These are phyloP conservation scores for Sylvicola fuscatus DNA, from an alignment of 2,888 invertebrate genomes.

Conservation along the genomic window DNA sequence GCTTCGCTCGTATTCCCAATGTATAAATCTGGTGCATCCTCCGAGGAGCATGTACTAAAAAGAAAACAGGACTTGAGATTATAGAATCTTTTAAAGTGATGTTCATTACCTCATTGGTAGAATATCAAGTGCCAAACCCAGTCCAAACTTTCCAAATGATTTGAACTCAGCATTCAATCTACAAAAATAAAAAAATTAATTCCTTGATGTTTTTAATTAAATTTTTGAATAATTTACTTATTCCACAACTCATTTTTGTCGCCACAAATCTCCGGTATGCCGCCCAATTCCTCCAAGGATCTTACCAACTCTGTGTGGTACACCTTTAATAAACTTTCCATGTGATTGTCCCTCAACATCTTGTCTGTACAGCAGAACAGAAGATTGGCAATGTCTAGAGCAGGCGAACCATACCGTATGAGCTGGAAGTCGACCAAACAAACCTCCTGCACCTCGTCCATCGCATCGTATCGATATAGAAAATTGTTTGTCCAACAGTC, in stretches of 20 bases:
- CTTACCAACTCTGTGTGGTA: slow-evolving; percentile 37
- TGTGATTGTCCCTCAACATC: slow-evolving; percentile 34
- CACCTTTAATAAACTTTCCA: slow-evolving; percentile 33
- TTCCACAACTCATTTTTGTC: slow-evolving; percentile 31
- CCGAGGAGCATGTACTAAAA: slow-evolving; percentile 36
- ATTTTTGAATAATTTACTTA: slow-evolving; percentile 27
- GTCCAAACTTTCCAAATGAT: slow-evolving; percentile 39
- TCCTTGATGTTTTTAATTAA: slow-evolving; percentile 4
- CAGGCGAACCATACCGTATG: slow-evolving; percentile 45
- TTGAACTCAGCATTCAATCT: slow-evolving; percentile 42
- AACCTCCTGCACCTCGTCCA: slow-evolving; percentile 32
- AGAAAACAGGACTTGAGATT: neutral
- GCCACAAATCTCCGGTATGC: slow-evolving; percentile 18
- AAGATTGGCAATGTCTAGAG: slow-evolving; percentile 42
- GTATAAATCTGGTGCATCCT: slow-evolving; percentile 51
- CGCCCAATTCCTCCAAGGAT: slow-evolving; percentile 32
- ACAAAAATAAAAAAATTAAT: slow-evolving; percentile 6
- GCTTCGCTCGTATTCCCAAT: slow-evolving; percentile 19
- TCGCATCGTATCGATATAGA: slow-evolving; percentile 34
- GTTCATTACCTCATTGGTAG: slow-evolving; percentile 40
- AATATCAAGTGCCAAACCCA: slow-evolving; percentile 49
- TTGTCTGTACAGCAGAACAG: slow-evolving; percentile 44
- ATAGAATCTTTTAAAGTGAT: too few species aligned
- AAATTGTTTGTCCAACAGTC: slow-evolving; percentile 62
- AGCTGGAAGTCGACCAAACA: slow-evolving; percentile 51